phyloP scores from a whole-genome alignment of 2,888 invertebrate species.

The Erpobdella octoculata region DNA sequence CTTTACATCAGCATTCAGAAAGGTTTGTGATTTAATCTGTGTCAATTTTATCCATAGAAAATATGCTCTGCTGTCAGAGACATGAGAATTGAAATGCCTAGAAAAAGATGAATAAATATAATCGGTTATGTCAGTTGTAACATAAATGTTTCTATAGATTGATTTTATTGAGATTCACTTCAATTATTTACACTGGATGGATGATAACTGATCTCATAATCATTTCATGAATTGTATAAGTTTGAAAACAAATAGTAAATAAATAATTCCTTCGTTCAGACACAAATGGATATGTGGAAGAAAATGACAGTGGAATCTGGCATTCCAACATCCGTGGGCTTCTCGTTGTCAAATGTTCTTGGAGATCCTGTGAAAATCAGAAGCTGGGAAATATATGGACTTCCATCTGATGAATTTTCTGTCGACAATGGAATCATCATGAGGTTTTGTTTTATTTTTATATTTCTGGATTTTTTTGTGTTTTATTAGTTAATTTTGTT shows the following conservation, averaged over 20 bases:
- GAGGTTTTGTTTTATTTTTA: slow-evolving; percentile 40
- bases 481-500: background rate
- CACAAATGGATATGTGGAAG: slow-evolving; percentile 10
- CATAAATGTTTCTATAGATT: no score
- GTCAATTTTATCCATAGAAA: no score
- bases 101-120: no score
- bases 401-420: slow-evolving; percentile 54
- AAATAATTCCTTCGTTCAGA: no score
- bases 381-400: slow-evolving; percentile 53
- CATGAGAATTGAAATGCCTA: no score
- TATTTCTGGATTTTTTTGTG: background rate
- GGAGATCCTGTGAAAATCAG: slow-evolving; percentile 51
- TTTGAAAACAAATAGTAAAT: no score
- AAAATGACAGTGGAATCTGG: slow-evolving; percentile 37
- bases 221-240: no score
- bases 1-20: slow-evolving; percentile 52
- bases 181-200: no score
- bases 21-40: slow-evolving; percentile 41
- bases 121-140: no score
- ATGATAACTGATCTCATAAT: no score
- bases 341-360: slow-evolving; percentile 47
- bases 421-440: slow-evolving; percentile 54
- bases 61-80: no score
- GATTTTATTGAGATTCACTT: no score
- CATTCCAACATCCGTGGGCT: slow-evolving; percentile 48